These are phyloP conservation scores for Formicarius rufipectus DNA, from an alignment of 2,113 vertebrate genomes.

Conservation along the genomic window DNA sequence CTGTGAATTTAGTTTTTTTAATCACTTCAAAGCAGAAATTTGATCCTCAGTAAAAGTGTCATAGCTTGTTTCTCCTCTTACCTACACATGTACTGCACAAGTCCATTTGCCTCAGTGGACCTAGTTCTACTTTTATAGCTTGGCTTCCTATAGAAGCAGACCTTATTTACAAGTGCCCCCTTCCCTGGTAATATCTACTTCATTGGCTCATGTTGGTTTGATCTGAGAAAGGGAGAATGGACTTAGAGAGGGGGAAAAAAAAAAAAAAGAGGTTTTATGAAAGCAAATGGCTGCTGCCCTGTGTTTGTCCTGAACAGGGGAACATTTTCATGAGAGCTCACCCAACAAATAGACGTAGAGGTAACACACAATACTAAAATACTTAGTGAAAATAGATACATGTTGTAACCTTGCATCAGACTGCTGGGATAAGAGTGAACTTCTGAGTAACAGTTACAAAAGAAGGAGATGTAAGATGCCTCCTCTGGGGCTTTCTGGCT, in stretches of 20 bases:
- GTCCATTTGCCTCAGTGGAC: neutral
- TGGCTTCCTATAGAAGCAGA: neutral
- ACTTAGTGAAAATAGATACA: neutral
- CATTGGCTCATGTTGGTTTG: neutral
- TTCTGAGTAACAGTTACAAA: neutral
- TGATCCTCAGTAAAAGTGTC: neutral
- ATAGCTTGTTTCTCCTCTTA: neutral
- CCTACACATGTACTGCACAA: neutral
- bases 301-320: neutral
- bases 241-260: neutral
- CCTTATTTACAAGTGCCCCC: neutral
- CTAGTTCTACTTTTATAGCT: neutral
- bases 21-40: neutral
- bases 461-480: too few relatives aligned
- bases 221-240: neutral
- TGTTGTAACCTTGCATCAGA: neutral
- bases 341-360: neutral
- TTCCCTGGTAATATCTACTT: neutral
- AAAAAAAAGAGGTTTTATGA: neutral
- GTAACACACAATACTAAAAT: neutral
- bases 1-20: neutral
- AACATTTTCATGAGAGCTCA: neutral
- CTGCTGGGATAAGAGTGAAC: neutral
- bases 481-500: too few relatives aligned
- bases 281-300: neutral